Percentiles rank a stretch among this genome's conserved stretches.
Evolutionary conservation across 2,113 vertebrate genomes (phyloP).

Genomic region (Regulus satrapa): DNA sequence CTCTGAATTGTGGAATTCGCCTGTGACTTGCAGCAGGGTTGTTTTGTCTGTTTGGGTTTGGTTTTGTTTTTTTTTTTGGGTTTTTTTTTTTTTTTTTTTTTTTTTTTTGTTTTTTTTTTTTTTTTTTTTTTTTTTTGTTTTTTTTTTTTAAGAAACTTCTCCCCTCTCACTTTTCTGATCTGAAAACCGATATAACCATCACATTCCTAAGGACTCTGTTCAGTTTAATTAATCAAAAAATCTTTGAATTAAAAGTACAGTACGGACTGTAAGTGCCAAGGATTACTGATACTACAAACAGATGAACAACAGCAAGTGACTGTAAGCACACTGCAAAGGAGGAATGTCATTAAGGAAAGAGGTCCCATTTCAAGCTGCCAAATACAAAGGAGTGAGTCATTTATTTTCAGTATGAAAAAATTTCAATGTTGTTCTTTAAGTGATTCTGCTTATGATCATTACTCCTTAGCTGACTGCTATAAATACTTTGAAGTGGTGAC

Average conservation of each 20-base stretch:
- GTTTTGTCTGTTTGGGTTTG: background rate
- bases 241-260: slow-evolving; percentile 11
- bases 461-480: slow-evolving; percentile 47
- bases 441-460: slow-evolving; percentile 51
- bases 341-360: slow-evolving; percentile 60
- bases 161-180: background rate
- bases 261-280: background rate
- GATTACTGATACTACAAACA: slow-evolving; percentile 16
- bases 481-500: slow-evolving; percentile 30
- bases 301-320: slow-evolving; percentile 41
- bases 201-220: background rate
- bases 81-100: background rate
- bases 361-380: slow-evolving; percentile 63
- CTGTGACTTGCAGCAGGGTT: background rate
- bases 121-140: too few relatives aligned
- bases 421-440: slow-evolving; percentile 56
- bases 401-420: slow-evolving; percentile 63
- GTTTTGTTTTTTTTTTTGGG: too few relatives aligned
- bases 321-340: slow-evolving; percentile 27
- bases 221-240: slow-evolving; percentile 11
- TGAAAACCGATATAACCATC: background rate
- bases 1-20: background rate
- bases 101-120: background rate
- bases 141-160: background rate
- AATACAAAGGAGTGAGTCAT: slow-evolving; percentile 59